phyloP scores from a whole-genome alignment of 2,888 invertebrate species.

The Ypsolopha scabrella region DNA sequence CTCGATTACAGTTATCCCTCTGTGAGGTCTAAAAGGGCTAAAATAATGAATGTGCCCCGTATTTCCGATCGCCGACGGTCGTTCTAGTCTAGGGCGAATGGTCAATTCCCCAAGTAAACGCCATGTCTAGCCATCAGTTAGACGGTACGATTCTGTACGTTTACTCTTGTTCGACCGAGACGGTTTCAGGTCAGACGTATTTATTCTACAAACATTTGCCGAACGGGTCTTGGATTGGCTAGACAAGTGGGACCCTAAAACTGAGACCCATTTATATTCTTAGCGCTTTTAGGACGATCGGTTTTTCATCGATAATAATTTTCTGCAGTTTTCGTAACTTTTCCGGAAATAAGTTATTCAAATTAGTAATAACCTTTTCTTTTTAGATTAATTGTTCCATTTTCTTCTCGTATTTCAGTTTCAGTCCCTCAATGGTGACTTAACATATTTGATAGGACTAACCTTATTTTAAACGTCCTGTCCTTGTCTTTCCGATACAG shows the following conservation, averaged over 20 bases:
- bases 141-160: background rate
- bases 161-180: constrained; percentile 13
- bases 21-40: constrained; percentile 22
- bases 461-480: too few relatives aligned
- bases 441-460: too few relatives aligned
- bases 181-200: constrained; percentile 53
- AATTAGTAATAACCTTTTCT: too few relatives aligned
- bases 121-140: constrained; percentile 5
- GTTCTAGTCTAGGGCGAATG: constrained; percentile 17
- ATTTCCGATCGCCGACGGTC: constrained; percentile 20
- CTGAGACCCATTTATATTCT: too few relatives aligned
- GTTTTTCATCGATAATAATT: background rate
- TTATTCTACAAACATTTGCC: constrained; percentile 41
- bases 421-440: too few relatives aligned
- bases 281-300: background rate
- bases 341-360: too few relatives aligned
- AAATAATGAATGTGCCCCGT: constrained; percentile 4
- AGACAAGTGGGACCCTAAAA: background rate
- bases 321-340: too few relatives aligned
- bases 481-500: too few relatives aligned
- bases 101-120: constrained; percentile 11
- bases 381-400: too few relatives aligned
- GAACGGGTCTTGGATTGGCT: background rate
- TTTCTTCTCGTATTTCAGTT: too few relatives aligned
- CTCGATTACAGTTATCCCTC: constrained; percentile 26